Evolutionary conservation across 2,888 invertebrate genomes (phyloP).

Genomic region (Eupithecia subumbrata): DNA sequence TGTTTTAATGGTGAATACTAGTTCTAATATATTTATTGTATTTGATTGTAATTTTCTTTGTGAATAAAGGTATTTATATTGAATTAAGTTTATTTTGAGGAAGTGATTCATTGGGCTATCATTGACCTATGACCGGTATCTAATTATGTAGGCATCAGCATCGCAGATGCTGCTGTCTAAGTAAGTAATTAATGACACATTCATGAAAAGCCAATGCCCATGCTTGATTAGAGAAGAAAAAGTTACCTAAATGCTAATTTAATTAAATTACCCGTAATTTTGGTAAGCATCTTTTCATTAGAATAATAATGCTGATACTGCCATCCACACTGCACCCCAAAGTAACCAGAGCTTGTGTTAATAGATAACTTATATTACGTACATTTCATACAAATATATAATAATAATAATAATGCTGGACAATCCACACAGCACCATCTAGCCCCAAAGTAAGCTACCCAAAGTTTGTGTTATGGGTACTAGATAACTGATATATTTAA

Average conservation of each 20-base stretch:
- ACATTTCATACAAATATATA: neutral
- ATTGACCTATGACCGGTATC: slow-evolving; percentile 5
- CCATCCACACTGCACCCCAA: neutral
- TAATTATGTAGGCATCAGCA: neutral
- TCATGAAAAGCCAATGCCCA: too few relatives aligned
- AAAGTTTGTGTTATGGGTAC: too few relatives aligned
- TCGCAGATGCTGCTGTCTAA: neutral
- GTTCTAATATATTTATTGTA: too few relatives aligned
- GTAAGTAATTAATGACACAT: neutral
- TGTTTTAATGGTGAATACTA: too few relatives aligned
- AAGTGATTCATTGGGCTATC: neutral
- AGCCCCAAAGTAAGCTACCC: too few relatives aligned
- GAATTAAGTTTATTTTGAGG: neutral
- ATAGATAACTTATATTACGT: too few relatives aligned
- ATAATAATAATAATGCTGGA: too few relatives aligned
- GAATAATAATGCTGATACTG: neutral
- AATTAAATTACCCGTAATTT: neutral
- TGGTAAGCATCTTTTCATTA: neutral
- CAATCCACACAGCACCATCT: too few relatives aligned
- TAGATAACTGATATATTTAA: too few relatives aligned
- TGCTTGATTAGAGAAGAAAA: slow-evolving; percentile 15
- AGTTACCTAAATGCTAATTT: slow-evolving; percentile 3
- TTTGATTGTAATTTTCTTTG: too few relatives aligned
- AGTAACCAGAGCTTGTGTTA: neutral
- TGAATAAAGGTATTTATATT: neutral